Conservation (phyloP, 2,113 vertebrate species). For the Sebastes fasciatus region DNA sequence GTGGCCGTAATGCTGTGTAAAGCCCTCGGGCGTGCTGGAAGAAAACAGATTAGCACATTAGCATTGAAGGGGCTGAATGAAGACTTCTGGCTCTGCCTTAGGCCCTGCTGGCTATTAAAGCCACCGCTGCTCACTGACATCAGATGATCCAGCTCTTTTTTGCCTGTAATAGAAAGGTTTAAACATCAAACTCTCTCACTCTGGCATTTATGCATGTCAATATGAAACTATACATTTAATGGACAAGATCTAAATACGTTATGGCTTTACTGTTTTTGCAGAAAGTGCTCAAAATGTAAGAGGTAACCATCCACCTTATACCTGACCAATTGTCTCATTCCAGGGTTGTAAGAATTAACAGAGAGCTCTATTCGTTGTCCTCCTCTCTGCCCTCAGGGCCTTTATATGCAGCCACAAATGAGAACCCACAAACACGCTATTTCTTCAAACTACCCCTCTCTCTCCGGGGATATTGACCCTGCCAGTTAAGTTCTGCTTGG, state of each 20-base stretch:
- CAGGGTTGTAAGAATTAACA: constrained; percentile 27
- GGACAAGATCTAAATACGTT: not conserved
- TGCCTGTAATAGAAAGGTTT: constrained; percentile 15
- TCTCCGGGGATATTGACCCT: constrained; percentile 75
- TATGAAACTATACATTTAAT: constrained; percentile 2
- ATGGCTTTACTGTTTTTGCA: not conserved
- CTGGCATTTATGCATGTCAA: not conserved
- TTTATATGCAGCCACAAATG: constrained; percentile 61
- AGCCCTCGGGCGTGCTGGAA: constrained; percentile 34
- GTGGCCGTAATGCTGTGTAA: constrained; percentile 28
- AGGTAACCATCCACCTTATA: not conserved
- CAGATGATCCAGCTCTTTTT: constrained; percentile 16
- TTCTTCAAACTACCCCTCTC: constrained; percentile 50
- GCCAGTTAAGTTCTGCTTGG: constrained; percentile 68
- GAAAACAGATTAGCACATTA: constrained; percentile 61
- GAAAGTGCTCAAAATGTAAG: not conserved
- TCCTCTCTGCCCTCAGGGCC: constrained; percentile 21
- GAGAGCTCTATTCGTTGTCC: not conserved
- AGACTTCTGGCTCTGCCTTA: constrained; percentile 46
- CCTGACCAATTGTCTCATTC: constrained; percentile 12
- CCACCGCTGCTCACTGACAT: constrained; percentile 41
- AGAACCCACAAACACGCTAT: constrained; percentile 55
- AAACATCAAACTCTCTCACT: constrained; percentile 7
- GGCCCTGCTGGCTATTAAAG: constrained; percentile 39
- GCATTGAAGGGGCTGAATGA: constrained; percentile 40